Conservation (phyloP, 2,888 invertebrate species). For the Plutella xylostella region DNA sequence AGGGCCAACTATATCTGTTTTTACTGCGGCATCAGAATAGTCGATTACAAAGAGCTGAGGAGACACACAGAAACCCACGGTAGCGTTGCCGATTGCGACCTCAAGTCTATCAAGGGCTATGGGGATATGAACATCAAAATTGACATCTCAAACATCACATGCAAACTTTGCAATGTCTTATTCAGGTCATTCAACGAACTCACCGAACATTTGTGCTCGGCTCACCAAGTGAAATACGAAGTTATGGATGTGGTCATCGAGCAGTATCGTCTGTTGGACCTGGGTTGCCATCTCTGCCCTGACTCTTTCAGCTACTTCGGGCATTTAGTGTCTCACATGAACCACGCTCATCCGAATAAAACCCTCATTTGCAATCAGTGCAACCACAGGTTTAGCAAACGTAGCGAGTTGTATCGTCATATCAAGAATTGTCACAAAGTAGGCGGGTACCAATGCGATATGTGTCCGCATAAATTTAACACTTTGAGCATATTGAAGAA, state of each 20-base stretch:
- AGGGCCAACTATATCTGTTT: constrained; percentile 21
- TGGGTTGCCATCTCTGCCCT: constrained; percentile 41
- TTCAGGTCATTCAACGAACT: constrained; percentile 34
- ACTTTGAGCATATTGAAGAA: constrained; percentile 52
- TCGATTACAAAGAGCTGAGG: constrained; percentile 19
- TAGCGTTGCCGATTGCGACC: constrained; percentile 33
- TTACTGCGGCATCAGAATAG: constrained; percentile 20
- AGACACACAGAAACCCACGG: constrained; percentile 25
- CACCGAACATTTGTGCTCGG: constrained; percentile 34
- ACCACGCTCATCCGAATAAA: constrained; percentile 51
- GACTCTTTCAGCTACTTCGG: constrained; percentile 54
- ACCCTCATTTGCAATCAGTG: constrained; percentile 54
- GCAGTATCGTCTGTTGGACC: constrained; percentile 41
- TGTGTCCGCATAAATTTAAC: constrained; percentile 43
- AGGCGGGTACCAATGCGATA: constrained; percentile 51
- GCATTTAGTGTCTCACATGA: constrained; percentile 52
- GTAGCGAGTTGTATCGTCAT: constrained; percentile 51
- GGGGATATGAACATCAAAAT: constrained; percentile 63
- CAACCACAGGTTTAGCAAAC: constrained; percentile 54
- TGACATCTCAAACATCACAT: constrained; percentile 44
- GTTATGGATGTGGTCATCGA: constrained; percentile 55
- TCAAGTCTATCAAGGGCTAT: too few relatives aligned
- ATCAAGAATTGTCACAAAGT: constrained; percentile 59
- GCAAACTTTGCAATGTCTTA: constrained; percentile 38
- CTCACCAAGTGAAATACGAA: constrained; percentile 50